Percentiles rank a stretch among this genome's conserved stretches.
Evolutionary conservation across 1,140 invertebrate species (phyloP).

Genomic region (Nasonia vitripennis): DNA sequence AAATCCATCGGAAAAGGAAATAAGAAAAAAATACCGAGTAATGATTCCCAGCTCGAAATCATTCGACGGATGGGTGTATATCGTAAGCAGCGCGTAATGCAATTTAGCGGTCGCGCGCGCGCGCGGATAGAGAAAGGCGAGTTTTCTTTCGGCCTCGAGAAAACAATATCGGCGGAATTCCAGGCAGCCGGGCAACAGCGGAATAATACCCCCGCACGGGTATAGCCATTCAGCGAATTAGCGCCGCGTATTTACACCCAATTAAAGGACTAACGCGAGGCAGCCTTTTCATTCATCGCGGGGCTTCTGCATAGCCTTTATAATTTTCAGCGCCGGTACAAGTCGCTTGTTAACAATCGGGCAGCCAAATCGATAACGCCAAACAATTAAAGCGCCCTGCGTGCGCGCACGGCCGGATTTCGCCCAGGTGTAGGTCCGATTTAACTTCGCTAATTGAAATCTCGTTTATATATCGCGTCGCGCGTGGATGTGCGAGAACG

Average conservation of each 20-base stretch:
- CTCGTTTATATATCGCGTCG: neutral
- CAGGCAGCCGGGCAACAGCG: neutral
- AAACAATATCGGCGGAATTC: constrained; percentile 8
- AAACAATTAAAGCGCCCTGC: constrained; percentile 34
- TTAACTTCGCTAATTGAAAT: constrained; percentile 41
- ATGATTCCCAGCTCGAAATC: neutral
- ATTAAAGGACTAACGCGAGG: constrained; percentile 31
- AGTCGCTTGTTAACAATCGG: constrained; percentile 38
- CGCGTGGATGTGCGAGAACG: neutral
- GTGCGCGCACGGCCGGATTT: neutral
- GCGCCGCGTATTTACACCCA: constrained; percentile 28
- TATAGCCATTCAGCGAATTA: constrained; percentile 34
- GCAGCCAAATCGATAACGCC: constrained; percentile 21
- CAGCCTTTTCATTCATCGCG: constrained; percentile 30
- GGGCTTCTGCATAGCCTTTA: neutral
- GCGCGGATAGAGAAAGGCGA: neutral
- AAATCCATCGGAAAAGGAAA: neutral
- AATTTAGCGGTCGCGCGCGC: neutral
- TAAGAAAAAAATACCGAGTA: neutral
- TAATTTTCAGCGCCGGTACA: constrained; percentile 27
- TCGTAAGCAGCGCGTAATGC: neutral
- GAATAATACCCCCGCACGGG: neutral
- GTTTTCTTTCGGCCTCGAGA: neutral
- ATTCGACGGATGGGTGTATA: neutral
- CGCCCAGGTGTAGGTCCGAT: neutral